Base-by-base conservation (phyloP, 2,797 vertebrate genomes). In the Melanotaenia maccullochi region DNA sequence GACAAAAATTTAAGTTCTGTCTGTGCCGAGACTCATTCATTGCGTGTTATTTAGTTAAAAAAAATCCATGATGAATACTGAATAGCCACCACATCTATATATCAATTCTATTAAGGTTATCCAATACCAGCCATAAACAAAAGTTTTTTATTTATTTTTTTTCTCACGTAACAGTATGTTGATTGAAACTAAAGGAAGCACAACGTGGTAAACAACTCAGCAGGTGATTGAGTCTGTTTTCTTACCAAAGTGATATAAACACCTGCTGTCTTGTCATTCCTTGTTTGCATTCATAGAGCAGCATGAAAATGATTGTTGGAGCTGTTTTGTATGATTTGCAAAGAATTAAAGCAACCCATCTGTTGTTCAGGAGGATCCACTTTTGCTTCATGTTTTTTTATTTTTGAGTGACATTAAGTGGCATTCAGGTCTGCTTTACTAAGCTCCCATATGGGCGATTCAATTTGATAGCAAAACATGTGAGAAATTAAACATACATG, bases 231-330 rank as follows among this genome's bases (percentile, higher is more conserved):
- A 49, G 32, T 71, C 59, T 69, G 68, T 74, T 79, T 57, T 75
- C 56, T 40, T 64, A 44, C 60, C 33, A 42, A 22, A 35, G 54
- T 18, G n/a, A 75, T 65, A 62, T 56, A 68, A 79, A 76, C 75
- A 64, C 83, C 68, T 60, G 66, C 81, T 85, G 73, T 56, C 66
- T 68, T 56, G 56, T 76, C 44, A 71, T 65, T 65, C 56, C 30
- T 58, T 54, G 52, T 84, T 70, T 69, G 16, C 42, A 47, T 68
- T 65, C 40, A 30, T 20, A 9, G 63, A 79, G 30, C 58, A 57
- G 42, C 49, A 32, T 69, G 54, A 59, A 0, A 35, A 5, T 4
- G 22, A 28, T 35, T 24, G 22, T 57, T 78, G 73, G 7, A 52
- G 40, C 33, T 49, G 49, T 61, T 75, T 66, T 76, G 64, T 51